Base-by-base conservation (phyloP, 2,797 vertebrate genomes). In the Acipenser transmontanus region DNA sequence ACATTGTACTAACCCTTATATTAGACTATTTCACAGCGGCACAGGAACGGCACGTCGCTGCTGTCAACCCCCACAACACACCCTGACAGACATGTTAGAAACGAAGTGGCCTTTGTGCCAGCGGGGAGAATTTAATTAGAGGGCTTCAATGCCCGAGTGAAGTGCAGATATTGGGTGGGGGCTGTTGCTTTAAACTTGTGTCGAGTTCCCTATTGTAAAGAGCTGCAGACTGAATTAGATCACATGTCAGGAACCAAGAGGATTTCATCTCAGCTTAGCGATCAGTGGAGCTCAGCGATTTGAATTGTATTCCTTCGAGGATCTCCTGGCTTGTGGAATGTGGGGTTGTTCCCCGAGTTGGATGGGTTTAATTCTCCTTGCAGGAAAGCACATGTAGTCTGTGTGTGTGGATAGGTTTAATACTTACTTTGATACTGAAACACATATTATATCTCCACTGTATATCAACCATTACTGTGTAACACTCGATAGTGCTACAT, bases 311-410 rank as follows among this genome's bases (percentile, higher is more conserved):
- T 57, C 8, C 12, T 6, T 78, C 79, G 76, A 72, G 74, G 80
- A 89, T 91, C 89, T 87, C 88, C 75, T 73, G 82, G 89, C 79
- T 81, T 87, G 80, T 88, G 89, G 88, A 92, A 92, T 92, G 90
- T 87, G 84, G 90, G 54, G 11, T 11, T 77, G 80, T 84, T 86
- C 78, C 78, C 63, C 7, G 13, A 57, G 12, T 13, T 13, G 54
- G 54, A 57, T 34, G 34, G 34, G 34, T 34, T 34, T 34, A 34
- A 34, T 34, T 34, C 34, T 34, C 34, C 34, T 34, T 34, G 34
- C 34, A 34, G 34, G 34, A 34, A 34, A 34, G 34, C 34, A 34
- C 34, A 34, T 34, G 34, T 4, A 4, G 34, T 4, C 34, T 34
- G 34, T 34, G 34, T 34, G 34, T 34, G 34, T 34, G 34, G 34